Evolutionary conservation across 2,113 vertebrate species (phyloP), one percentile per base, ranked within the genome.

Genomic region (Aphelocoma coerulescens): DNA sequence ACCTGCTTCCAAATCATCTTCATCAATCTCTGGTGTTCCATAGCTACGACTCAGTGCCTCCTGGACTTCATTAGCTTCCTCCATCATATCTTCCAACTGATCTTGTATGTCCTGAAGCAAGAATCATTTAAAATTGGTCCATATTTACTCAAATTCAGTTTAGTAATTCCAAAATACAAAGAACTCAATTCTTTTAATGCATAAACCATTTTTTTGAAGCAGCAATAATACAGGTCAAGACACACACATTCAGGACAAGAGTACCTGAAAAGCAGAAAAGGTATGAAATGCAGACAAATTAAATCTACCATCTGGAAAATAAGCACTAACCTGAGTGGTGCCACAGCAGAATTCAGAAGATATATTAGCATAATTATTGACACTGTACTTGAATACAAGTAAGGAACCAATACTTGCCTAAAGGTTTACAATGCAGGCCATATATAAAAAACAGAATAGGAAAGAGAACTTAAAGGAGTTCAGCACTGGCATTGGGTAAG

Each of bases 61-160:
- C 92, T 99, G 99, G 74, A 99, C 99, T 59, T 99, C 99, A 59
- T 97, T 99, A 69, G 99, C 99, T 63, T 99, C 99, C 96, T 99
- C 99, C 99, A 99, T 99, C 99, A 99, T 99, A 97, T 99, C 99
- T 92, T 99, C 99, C 92, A 99, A 95, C 86, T 99, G 98, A 90
- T 99, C 99, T 97, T 99, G 99, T 78, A 99, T 95, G 84, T 99
- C 98, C 99, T 99, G 95, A 15, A 95, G 44, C 83, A 92, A 84
- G 18, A 89, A 83, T 63, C 5, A 41, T 48, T 83, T 95, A 73
- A 9, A 59, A 8, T 4, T 74, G 18, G 11, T 88, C 24, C 11
- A 7, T 24, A 78, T 48, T 55, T 59, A 85, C 48, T 58, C 32
- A 62, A 55, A 80, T 43, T 67, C 51, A 22, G 4, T 61, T 94